Evolutionary conservation across 2,888 invertebrate species (phyloP).

Genomic region (Galerucella calmariensis): DNA sequence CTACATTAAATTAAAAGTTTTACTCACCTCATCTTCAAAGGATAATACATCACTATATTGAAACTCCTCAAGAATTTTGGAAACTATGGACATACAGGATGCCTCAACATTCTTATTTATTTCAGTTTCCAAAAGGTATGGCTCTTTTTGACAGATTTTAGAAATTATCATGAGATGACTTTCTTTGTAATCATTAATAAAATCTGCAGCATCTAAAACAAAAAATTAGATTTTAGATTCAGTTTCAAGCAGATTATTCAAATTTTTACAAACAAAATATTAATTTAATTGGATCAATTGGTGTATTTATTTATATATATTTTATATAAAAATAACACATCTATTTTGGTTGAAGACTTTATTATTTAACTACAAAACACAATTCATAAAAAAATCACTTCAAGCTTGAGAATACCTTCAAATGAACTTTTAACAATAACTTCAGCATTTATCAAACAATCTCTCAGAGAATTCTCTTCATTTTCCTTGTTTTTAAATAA

Average conservation of each 20-base stretch:
- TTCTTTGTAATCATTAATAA: conserved; percentile 45
- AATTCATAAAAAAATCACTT: neutral
- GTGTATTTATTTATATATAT: no score
- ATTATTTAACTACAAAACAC: no score
- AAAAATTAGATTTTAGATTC: neutral
- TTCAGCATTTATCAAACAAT: conserved; percentile 40
- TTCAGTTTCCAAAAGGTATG: conserved; percentile 16
- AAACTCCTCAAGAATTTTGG: conserved; percentile 34
- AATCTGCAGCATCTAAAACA: conserved; percentile 41
- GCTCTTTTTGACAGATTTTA: conserved; percentile 36
- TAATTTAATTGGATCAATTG: no score
- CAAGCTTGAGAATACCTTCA: conserved; percentile 14
- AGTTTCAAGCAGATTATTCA: neutral
- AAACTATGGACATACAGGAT: conserved; percentile 19
- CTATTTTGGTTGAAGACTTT: no score
- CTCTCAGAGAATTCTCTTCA: conserved; percentile 42
- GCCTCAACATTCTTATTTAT: conserved; percentile 1
- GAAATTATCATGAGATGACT: conserved; percentile 40
- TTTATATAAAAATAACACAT: no score
- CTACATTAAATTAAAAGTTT: neutral
- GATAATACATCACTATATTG: conserved; percentile 16
- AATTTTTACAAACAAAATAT: neutral
- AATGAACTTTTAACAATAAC: conserved; percentile 20
- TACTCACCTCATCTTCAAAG: conserved; percentile 32
- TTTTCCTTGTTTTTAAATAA: conserved; percentile 44